These are phyloP conservation scores for Ditylenchus dipsaci DNA, from an alignment of 1,140 invertebrate genomes.

Conservation along the genomic window DNA sequence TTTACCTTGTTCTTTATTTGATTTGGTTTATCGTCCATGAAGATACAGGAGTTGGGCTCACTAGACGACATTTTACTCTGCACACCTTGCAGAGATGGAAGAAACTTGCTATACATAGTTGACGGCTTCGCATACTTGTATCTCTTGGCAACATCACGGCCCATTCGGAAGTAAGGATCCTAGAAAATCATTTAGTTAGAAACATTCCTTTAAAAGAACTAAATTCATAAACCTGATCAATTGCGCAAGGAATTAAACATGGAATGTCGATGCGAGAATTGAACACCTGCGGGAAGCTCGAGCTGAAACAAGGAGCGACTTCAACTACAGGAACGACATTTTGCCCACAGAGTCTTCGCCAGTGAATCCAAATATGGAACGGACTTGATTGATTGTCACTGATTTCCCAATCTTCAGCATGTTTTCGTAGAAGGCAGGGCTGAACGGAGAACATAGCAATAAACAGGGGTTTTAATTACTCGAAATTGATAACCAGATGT, in stretches of 20 bases:
- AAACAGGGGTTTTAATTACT: conserved; percentile 8
- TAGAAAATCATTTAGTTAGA: conserved; percentile 58
- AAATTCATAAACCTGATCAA: conserved; percentile 74
- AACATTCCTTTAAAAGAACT: too few species aligned
- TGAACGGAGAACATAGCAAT: conserved; percentile 7
- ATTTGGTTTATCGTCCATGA: conserved; percentile 85
- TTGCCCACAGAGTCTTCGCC: conserved; percentile 92
- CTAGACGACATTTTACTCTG: conserved; percentile 97
- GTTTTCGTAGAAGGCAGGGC: conserved; percentile 84
- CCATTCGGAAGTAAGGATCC: conserved; percentile 98
- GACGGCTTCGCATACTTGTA: conserved; percentile 85
- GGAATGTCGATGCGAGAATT: conserved; percentile 72
- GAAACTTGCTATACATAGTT: conserved; percentile 85
- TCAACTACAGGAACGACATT: conserved; percentile 93
- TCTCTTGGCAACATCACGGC: conserved; percentile 85
- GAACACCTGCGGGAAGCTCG: conserved; percentile 92
- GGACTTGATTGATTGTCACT: conserved; percentile 87
- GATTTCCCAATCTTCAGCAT: conserved; percentile 83
- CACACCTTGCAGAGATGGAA: conserved; percentile 83
- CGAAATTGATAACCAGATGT: conserved; percentile 73
- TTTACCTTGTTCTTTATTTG: conserved; percentile 89
- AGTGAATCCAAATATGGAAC: conserved; percentile 92
- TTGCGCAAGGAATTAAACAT: conserved; percentile 94
- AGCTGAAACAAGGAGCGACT: conserved; percentile 86
- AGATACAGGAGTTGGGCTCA: conserved; percentile 87